phyloP scores from a whole-genome alignment of 1,140 invertebrate species.

The Cydia fagiglandana region DNA sequence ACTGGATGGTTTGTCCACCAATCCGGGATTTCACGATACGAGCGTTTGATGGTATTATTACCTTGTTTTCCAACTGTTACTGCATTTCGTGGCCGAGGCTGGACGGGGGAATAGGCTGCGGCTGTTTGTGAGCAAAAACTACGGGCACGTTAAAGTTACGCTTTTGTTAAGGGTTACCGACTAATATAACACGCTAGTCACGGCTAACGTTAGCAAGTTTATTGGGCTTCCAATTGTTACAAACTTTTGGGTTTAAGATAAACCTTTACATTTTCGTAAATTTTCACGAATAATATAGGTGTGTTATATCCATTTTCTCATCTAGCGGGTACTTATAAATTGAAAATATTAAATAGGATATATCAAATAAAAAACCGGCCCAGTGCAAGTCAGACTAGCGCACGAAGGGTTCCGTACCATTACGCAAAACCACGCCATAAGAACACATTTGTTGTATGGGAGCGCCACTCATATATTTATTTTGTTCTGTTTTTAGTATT shows the following conservation, averaged over 20 bases:
- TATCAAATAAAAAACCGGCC: too few species aligned
- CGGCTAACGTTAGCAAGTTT: conserved; percentile 11
- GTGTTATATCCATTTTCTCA: too few species aligned
- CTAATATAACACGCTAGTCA: conserved; percentile 31
- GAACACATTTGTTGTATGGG: too few species aligned
- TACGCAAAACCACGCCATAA: too few species aligned
- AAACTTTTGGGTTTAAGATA: conserved; percentile 17
- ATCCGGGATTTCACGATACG: conserved; percentile 31
- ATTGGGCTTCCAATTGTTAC: conserved; percentile 25
- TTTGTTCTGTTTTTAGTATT: too few species aligned
- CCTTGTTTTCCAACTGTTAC: conserved; percentile 29
- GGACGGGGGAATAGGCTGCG: background rate
- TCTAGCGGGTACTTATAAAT: too few species aligned
- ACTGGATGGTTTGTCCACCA: conserved; percentile 24
- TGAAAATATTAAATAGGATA: too few species aligned
- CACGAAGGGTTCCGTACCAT: too few species aligned
- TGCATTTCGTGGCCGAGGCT: conserved; percentile 3
- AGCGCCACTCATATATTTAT: too few species aligned
- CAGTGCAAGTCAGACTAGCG: too few species aligned
- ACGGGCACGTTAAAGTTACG: conserved; percentile 12
- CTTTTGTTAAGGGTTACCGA: conserved; percentile 11
- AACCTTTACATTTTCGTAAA: background rate
- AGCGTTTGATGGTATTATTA: conserved; percentile 29
- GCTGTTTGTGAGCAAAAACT: conserved; percentile 6
- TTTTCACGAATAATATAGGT: background rate